These are phyloP conservation scores for Nomada fabriciana DNA, from an alignment of 2,888 invertebrate genomes.

Conservation along the genomic window DNA sequence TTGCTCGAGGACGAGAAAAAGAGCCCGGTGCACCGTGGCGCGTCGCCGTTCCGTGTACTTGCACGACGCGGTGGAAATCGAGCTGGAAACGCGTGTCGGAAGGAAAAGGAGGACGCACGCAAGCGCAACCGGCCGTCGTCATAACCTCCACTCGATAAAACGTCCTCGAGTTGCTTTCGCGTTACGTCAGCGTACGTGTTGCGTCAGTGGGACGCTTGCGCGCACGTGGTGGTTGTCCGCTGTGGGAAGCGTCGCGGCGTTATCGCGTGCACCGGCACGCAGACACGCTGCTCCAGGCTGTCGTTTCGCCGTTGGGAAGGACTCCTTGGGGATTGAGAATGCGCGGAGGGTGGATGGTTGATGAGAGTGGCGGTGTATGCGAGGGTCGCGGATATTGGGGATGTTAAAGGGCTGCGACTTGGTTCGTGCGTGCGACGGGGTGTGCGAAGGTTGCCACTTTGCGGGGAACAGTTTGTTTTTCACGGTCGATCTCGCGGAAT, in stretches of 20 bases:
- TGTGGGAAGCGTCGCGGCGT: neutral
- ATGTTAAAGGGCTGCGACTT: no score
- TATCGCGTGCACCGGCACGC: neutral
- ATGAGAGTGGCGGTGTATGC: no score
- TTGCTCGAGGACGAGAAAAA: neutral
- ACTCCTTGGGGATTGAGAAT: no score
- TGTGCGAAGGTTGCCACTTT: no score
- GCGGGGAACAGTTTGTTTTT: no score
- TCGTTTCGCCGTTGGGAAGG: neutral
- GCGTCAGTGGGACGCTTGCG: constrained; percentile 68
- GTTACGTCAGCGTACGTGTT: constrained; percentile 66
- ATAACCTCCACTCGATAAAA: constrained; percentile 65
- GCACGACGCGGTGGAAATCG: neutral
- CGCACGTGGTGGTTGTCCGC: constrained; percentile 60
- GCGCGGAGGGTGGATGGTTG: no score
- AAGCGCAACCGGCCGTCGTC: constrained; percentile 64
- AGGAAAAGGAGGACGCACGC: constrained; percentile 65
- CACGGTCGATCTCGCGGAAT: no score
- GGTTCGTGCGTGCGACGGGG: no score
- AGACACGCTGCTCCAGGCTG: neutral
- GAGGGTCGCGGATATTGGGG: no score
- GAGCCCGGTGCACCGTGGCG: constrained; percentile 11
- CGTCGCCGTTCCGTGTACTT: constrained; percentile 8
- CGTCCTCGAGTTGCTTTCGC: constrained; percentile 43
- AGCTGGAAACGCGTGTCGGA: constrained; percentile 20